phyloP scores from a whole-genome alignment of 2,113 vertebrate genomes.

The Sapayoa aenigma region DNA sequence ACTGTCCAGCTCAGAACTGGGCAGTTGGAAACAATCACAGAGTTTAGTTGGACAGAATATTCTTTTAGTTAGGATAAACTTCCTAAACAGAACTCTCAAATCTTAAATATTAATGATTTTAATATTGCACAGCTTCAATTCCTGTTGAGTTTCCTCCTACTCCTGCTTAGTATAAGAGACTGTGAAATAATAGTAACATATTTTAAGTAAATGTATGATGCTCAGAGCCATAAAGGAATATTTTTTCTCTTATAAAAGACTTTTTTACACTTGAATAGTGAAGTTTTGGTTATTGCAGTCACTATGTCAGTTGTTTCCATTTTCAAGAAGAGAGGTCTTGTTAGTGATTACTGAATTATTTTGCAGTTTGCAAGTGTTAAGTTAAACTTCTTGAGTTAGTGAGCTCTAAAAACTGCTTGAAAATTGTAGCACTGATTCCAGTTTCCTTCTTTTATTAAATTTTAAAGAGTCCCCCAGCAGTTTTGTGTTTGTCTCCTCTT shows the following conservation, averaged over 20 bases:
- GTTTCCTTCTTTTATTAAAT: not conserved
- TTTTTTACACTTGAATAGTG: not conserved
- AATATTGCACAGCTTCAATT: rapidly evolving
- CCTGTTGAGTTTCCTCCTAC: not conserved
- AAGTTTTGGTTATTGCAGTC: not conserved
- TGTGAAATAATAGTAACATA: not conserved
- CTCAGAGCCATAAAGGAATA: not conserved
- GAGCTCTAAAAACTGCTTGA: not conserved
- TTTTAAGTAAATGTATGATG: not conserved
- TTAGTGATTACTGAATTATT: not conserved
- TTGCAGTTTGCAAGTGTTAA: not conserved
- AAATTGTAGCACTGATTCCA: not conserved
- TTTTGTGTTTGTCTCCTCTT: not conserved
- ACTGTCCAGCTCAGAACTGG: not conserved
- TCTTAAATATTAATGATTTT: not conserved
- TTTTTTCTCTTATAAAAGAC: not conserved
- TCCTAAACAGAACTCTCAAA: not conserved
- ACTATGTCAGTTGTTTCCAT: not conserved
- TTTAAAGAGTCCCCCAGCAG: not conserved
- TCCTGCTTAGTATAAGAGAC: not conserved
- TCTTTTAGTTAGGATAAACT: not conserved
- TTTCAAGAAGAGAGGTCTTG: not conserved
- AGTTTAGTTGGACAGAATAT: not conserved
- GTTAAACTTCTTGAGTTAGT: not conserved
- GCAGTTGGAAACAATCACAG: not conserved